A percentile compares a stretch with the other conserved stretches of the same genome.
Evolutionary conservation across 2,113 vertebrate genomes (phyloP).

Genomic region (Microcebus griseorufus): DNA sequence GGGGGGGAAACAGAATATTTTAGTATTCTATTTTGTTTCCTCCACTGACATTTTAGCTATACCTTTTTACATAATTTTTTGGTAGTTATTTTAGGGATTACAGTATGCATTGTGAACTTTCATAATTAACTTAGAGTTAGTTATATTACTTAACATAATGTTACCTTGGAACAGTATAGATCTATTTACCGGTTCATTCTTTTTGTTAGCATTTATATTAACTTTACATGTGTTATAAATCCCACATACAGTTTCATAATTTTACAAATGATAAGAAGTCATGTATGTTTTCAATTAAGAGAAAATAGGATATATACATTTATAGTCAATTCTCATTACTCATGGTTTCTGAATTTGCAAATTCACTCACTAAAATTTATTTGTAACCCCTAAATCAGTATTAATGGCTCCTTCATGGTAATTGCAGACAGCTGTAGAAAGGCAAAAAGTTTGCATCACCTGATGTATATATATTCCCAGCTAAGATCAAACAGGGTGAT

Average conservation of each 20-base stretch:
- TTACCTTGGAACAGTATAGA: not conserved
- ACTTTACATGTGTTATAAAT: not conserved
- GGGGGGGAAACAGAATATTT: not conserved
- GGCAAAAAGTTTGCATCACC: not conserved
- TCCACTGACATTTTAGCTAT: not conserved
- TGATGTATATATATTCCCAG: not conserved
- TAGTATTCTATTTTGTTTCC: not conserved
- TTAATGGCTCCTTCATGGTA: not conserved
- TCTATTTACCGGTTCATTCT: not conserved
- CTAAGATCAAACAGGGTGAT: not conserved
- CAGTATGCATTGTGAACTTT: not conserved
- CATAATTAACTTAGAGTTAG: not conserved
- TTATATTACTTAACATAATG: not conserved
- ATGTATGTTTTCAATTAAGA: not conserved
- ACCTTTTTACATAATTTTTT: not conserved
- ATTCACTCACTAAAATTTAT: not conserved
- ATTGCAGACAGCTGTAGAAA: not conserved
- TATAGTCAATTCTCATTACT: not conserved
- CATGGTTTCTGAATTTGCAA: not conserved
- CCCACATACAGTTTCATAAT: not conserved
- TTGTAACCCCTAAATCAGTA: not conserved
- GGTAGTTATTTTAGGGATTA: not conserved
- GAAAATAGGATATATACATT: not conserved
- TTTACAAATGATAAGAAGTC: not conserved
- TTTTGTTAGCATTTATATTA: conserved; percentile 2